These are phyloP conservation scores for Melolontha melolontha DNA, from an alignment of 2,888 invertebrate species.

Conservation along the genomic window DNA sequence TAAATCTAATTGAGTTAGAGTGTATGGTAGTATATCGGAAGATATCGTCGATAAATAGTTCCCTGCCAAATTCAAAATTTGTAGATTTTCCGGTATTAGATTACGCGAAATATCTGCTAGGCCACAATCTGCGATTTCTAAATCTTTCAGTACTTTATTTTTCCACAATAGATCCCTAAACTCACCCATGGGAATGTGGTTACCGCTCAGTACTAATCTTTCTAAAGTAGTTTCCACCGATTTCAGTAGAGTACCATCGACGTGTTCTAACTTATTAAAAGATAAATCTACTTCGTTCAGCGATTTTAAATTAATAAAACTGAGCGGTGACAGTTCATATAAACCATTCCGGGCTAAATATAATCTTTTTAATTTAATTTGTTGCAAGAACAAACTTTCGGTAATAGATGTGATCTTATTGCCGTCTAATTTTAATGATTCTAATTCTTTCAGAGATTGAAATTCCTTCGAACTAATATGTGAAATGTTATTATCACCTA, in stretches of 20 bases:
- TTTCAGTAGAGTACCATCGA: slow-evolving; percentile 71
- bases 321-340: slow-evolving; percentile 74
- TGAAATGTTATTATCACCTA: slow-evolving; percentile 81
- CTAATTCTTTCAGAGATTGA: slow-evolving; percentile 73
- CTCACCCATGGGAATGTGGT: slow-evolving; percentile 70
- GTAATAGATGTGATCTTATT: slow-evolving; percentile 79
- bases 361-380: slow-evolving; percentile 68
- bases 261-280: slow-evolving; percentile 77
- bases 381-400: slow-evolving; percentile 73
- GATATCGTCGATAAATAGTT: slow-evolving; percentile 75
- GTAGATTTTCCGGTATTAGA: slow-evolving; percentile 71
- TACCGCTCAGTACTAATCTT: slow-evolving; percentile 78
- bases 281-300: slow-evolving; percentile 79
- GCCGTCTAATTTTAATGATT: slow-evolving; percentile 76
- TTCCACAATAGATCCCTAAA: slow-evolving; percentile 68
- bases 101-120: slow-evolving; percentile 69
- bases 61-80: slow-evolving; percentile 76
- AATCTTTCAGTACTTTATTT: slow-evolving; percentile 68
- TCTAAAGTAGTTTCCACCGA: slow-evolving; percentile 72
- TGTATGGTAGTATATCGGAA: slow-evolving; percentile 68
- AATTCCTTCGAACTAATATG: slow-evolving; percentile 77
- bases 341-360: slow-evolving; percentile 78
- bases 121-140: slow-evolving; percentile 72
- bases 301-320: slow-evolving; percentile 78
- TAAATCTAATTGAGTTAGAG: slow-evolving; percentile 75